Conservation (phyloP, 2,888 invertebrate species). For the Microctonus hyperodae region DNA sequence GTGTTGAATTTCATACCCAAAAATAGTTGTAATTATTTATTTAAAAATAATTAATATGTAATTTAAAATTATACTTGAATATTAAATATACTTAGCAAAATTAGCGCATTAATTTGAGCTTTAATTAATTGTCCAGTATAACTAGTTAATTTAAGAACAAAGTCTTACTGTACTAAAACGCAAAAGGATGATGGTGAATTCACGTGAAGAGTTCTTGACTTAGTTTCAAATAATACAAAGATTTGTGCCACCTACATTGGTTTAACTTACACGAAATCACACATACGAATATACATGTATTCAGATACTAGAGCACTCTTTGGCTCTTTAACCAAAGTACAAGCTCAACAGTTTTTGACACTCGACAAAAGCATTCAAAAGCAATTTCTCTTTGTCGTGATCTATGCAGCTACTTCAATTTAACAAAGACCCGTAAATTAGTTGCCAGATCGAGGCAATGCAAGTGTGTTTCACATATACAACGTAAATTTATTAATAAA, state of each 20-base stretch:
- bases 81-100: too few species aligned
- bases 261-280: too few species aligned
- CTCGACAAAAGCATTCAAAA: conserved; percentile 35
- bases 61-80: background rate
- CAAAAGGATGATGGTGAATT: conserved; percentile 10
- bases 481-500: too few species aligned
- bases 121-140: conserved; percentile 43
- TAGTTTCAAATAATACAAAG: conserved; percentile 40
- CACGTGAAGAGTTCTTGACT: conserved; percentile 39
- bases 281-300: background rate
- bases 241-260: conserved; percentile 37
- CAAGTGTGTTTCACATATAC: conserved; percentile 5
- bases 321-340: background rate
- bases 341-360: conserved; percentile 34
- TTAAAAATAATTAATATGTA: too few species aligned
- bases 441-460: conserved; percentile 36
- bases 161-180: background rate
- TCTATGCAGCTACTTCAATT: conserved; percentile 11
- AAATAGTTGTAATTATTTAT: too few species aligned
- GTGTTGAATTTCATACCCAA: too few species aligned
- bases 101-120: conserved; percentile 49
- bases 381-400: conserved; percentile 23
- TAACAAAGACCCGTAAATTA: conserved; percentile 49
- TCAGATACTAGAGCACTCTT: background rate
- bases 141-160: too few species aligned